Evolutionary conservation across 2,888 invertebrate species (phyloP).

Genomic region (Horisme vitalbata): DNA sequence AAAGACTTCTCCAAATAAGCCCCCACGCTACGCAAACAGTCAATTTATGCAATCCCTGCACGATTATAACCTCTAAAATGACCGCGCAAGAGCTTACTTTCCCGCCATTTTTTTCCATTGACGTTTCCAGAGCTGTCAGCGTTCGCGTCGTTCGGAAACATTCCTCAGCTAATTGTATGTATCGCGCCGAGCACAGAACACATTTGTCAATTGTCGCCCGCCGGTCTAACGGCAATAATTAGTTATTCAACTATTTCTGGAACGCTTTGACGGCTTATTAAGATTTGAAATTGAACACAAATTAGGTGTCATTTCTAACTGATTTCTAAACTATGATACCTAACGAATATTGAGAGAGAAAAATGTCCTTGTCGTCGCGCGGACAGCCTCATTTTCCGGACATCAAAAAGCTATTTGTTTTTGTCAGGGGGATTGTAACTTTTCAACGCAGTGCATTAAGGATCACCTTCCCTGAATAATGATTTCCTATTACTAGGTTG

Average conservation of each 20-base stretch:
- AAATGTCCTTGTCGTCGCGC: slow-evolving; percentile 59
- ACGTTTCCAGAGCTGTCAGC: slow-evolving; percentile 56
- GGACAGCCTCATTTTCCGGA: slow-evolving; percentile 75
- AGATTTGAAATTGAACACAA: slow-evolving; percentile 80
- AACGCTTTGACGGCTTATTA: slow-evolving; percentile 81
- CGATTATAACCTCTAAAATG: slow-evolving; percentile 62
- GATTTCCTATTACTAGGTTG: too few relatives aligned
- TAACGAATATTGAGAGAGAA: slow-evolving; percentile 52
- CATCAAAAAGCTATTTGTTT: slow-evolving; percentile 73
- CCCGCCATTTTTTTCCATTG: slow-evolving; percentile 60
- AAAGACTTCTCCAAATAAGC: slow-evolving; percentile 73
- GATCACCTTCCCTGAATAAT: too few relatives aligned
- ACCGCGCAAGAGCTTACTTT: slow-evolving; percentile 58
- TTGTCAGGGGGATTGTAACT: slow-evolving; percentile 31
- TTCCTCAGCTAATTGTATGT: slow-evolving; percentile 77
- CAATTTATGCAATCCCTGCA: slow-evolving; percentile 66
- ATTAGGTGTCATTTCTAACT: slow-evolving; percentile 78
- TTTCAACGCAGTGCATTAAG: slow-evolving; percentile 15
- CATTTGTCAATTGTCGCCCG: slow-evolving; percentile 80
- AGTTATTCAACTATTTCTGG: slow-evolving; percentile 74
- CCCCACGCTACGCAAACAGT: slow-evolving; percentile 70
- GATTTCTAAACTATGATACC: slow-evolving; percentile 61
- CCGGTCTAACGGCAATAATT: slow-evolving; percentile 69
- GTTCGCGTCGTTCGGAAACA: slow-evolving; percentile 64
- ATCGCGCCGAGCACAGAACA: slow-evolving; percentile 66